phyloP scores from a whole-genome alignment of 1,140 invertebrate genomes.

The Cyclina sinensis region DNA sequence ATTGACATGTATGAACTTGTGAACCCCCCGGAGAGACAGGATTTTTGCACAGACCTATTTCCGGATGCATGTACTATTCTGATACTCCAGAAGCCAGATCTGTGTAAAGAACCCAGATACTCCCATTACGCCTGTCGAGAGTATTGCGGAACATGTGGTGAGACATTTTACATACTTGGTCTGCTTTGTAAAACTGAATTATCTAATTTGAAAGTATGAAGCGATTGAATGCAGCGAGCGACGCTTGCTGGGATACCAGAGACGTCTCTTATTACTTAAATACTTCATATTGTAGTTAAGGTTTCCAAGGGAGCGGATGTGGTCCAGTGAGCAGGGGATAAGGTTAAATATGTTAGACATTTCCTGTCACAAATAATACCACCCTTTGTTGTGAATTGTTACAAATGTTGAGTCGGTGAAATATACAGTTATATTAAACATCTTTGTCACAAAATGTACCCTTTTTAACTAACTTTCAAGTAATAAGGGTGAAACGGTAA shows the following conservation, averaged over 20 bases:
- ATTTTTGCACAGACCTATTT: conserved; percentile 26
- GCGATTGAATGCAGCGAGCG: no score
- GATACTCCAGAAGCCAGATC: neutral
- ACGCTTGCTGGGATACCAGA: no score
- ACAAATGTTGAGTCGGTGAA: no score
- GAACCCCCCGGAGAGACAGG: conserved; percentile 9
- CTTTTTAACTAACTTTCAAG: no score
- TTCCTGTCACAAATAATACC: no score
- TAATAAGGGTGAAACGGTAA: no score
- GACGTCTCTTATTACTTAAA: neutral
- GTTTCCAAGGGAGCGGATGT: no score
- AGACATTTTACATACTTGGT: neutral
- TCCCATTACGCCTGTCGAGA: conserved; percentile 13
- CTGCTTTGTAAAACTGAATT: neutral
- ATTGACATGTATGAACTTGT: neutral
- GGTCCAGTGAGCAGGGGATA: no score
- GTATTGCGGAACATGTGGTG: conserved; percentile 46
- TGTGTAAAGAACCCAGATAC: conserved; percentile 30
- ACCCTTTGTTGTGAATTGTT: no score
- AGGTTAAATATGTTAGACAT: no score
- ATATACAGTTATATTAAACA: no score
- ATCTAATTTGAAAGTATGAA: neutral
- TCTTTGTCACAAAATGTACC: no score
- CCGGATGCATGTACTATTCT: neutral
- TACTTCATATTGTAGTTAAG: neutral